Conservation (phyloP, 2,888 invertebrate species). For the Trachelus troglodyta region DNA sequence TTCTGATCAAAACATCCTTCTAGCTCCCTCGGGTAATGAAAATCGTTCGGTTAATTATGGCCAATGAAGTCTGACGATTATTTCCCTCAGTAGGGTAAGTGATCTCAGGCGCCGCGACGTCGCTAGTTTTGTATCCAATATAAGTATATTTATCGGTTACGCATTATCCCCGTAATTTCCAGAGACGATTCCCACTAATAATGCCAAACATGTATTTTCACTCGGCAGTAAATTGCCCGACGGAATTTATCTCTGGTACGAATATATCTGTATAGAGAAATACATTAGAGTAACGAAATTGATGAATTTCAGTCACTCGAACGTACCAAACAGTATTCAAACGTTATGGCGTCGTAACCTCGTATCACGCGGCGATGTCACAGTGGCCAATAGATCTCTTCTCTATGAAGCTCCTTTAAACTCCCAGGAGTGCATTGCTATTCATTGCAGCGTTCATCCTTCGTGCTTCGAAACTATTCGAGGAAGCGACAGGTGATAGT, state of each 20-base stretch:
- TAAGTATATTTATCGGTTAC: background rate
- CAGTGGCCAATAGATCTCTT: background rate
- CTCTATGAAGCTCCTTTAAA: background rate
- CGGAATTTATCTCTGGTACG: background rate
- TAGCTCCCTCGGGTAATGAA: background rate
- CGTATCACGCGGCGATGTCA: background rate
- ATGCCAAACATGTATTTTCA: background rate
- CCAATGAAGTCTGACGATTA: background rate
- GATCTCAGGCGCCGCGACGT: background rate
- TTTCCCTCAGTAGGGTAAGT: background rate
- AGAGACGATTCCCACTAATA: background rate
- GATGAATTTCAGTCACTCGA: background rate
- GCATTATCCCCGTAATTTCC: background rate
- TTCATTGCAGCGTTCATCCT: constrained; percentile 21
- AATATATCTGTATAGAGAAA: background rate
- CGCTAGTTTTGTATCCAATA: background rate
- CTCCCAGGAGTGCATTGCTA: background rate
- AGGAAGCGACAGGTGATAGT: constrained; percentile 38
- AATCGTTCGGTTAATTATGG: background rate
- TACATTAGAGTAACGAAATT: background rate
- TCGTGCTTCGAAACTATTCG: constrained; percentile 40
- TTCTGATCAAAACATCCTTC: background rate
- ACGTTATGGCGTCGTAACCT: background rate
- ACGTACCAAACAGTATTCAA: background rate
- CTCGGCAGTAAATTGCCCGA: background rate